These are phyloP conservation scores for Apogon talboti DNA, from an alignment of 2,797 vertebrate genomes.

Conservation along the genomic window DNA sequence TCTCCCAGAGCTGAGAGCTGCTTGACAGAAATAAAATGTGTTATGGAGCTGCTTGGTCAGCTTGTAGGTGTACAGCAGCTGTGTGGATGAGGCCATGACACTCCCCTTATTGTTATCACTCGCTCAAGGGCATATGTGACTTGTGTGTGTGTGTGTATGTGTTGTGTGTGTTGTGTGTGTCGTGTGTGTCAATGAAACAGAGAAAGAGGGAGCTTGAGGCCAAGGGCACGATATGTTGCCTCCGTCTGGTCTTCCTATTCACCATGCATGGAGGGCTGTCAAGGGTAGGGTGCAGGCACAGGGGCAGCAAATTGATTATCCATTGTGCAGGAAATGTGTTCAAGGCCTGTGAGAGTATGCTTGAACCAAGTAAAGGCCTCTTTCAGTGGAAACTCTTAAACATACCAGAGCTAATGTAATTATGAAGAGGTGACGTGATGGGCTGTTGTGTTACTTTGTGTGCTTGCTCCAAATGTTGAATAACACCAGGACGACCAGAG, in stretches of 20 bases:
- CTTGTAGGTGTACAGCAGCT: constrained; percentile 59
- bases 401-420: constrained; percentile 73
- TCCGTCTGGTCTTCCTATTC: constrained; percentile 23
- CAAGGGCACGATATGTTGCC: constrained; percentile 55
- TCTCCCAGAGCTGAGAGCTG: constrained; percentile 21
- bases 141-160: constrained; percentile 36
- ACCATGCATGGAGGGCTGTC: constrained; percentile 56
- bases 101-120: constrained; percentile 69
- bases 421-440: constrained; percentile 56
- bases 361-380: constrained; percentile 59
- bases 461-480: constrained; percentile 57
- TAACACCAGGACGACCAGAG: constrained; percentile 45
- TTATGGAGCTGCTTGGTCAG: constrained; percentile 57
- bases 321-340: constrained; percentile 68
- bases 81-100: constrained; percentile 53
- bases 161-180: too few species aligned
- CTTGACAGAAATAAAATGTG: constrained; percentile 23
- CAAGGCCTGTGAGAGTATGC: constrained; percentile 58
- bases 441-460: constrained; percentile 51
- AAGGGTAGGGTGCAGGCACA: constrained; percentile 52
- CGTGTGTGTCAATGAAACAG: constrained; percentile 54
- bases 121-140: constrained; percentile 58
- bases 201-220: constrained; percentile 40
- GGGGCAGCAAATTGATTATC: constrained; percentile 75
- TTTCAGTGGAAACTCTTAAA: constrained; percentile 59